These are phyloP conservation scores for Neogale vison DNA, from an alignment of 2,113 vertebrate genomes.

Conservation along the genomic window DNA sequence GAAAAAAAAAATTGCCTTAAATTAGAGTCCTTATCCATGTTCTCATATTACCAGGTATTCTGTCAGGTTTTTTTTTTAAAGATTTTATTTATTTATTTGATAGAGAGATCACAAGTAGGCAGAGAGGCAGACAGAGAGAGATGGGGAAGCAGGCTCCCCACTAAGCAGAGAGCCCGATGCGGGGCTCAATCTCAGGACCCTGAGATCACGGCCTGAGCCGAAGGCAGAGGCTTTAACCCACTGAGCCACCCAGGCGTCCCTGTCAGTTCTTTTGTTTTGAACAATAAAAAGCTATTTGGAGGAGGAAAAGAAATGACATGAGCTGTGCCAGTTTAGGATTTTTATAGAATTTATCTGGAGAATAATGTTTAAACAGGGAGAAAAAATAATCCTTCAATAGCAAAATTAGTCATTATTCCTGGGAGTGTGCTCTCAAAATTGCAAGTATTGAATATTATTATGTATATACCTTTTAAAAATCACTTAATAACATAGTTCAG, in stretches of 20 bases:
- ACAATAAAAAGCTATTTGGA: background rate
- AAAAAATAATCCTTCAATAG: background rate
- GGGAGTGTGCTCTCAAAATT: background rate
- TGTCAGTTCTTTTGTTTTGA: background rate
- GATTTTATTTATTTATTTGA: too few species aligned
- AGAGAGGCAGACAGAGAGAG: too few species aligned
- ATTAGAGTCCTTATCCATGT: background rate
- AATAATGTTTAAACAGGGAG: background rate
- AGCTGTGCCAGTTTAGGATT: background rate
- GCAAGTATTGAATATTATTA: background rate
- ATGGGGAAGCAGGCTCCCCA: too few species aligned
- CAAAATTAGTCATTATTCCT: background rate
- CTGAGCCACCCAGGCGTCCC: too few species aligned
- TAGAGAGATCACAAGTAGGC: too few species aligned
- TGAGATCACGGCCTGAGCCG: too few species aligned
- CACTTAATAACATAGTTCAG: background rate
- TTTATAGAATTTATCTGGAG: background rate
- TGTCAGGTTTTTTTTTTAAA: background rate
- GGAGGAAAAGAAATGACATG: background rate
- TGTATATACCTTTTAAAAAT: background rate
- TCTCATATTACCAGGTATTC: background rate
- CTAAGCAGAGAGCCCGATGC: too few species aligned
- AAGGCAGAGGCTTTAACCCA: too few species aligned
- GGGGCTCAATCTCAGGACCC: too few species aligned
- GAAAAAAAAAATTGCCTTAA: background rate